Base-by-base conservation (phyloP, 1,140 invertebrate genomes). In the Meteorus sp. region DNA sequence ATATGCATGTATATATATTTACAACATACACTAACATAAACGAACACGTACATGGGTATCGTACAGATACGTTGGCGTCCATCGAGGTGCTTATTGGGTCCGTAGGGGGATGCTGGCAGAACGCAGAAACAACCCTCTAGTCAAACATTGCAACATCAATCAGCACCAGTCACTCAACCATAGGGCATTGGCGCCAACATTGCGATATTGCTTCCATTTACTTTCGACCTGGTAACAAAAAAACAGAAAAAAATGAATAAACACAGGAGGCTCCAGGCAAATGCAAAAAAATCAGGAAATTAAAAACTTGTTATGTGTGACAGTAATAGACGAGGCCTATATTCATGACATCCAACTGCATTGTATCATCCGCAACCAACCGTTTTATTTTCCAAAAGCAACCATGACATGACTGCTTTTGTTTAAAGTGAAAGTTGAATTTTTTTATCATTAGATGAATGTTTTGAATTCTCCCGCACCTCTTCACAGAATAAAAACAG, bases 71-170 rank as follows among this genome's bases (percentile, higher is more conserved):
- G 27, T n/a, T 27, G 8, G 25, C 17, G 65, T 66, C 53, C 62
- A 64, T 54, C 67, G 71, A 72, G 74, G 74, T 75, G 76, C 75
- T 78, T 78, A 80, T 80, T 79, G 77, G 76, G 76, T 77, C 74
- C 75, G 67, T 69, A 62, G 75, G 70, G 67, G 69, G 71, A 71
- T 68, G 72, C 68, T 70, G 71, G 57, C 68, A 62, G 65, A 63
- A 71, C 67, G 66, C 61, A 71, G 74, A 75, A 76, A 77, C 76
- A 76, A 80, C 78, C 78, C 78, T 80, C 77, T 80, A 75, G 72
- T 75, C 75, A 80, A 80, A 80, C 78, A 80, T 72, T 72, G 69
- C 74, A 73, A 79, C 76, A 78, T 80, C 77, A 79, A 80, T 80
- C 78, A 80, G 77, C 73, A 77, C 76, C 76, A 77, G 75, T 77